Conservation (phyloP, 1,140 invertebrate genomes). For the Anoplolepis gracilipes region DNA sequence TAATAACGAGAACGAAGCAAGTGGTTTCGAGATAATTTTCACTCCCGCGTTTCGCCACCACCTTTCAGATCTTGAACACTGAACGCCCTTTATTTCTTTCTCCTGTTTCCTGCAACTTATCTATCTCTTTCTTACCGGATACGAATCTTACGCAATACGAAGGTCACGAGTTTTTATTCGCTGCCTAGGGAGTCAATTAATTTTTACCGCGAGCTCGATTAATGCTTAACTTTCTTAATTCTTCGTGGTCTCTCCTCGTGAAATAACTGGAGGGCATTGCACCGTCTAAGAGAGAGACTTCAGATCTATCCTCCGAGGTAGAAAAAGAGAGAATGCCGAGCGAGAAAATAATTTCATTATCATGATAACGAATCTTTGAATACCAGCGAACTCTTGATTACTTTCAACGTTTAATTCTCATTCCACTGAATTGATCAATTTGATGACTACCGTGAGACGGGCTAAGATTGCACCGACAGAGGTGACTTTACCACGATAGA, state of each 20-base stretch:
- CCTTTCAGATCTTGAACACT: constrained; percentile 16
- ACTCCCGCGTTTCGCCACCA: neutral
- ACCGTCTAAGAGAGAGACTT: constrained; percentile 45
- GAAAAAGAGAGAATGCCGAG: constrained; percentile 21
- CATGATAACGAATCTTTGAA: constrained; percentile 62
- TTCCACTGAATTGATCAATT: constrained; percentile 54
- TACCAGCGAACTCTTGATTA: constrained; percentile 56
- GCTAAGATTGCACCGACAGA: constrained; percentile 21
- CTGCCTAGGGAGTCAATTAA: constrained; percentile 47
- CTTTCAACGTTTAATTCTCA: constrained; percentile 57
- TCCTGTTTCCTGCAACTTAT: neutral
- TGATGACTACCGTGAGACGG: constrained; percentile 36
- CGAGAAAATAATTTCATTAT: constrained; percentile 65
- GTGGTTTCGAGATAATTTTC: constrained; percentile 54
- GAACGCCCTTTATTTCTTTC: constrained; percentile 40
- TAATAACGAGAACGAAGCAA: constrained; percentile 63
- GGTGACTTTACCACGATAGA: neutral
- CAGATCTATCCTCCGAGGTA: constrained; percentile 17
- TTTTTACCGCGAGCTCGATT: constrained; percentile 35
- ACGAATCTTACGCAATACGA: constrained; percentile 31
- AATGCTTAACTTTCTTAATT: constrained; percentile 50
- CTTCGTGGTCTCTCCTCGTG: constrained; percentile 1
- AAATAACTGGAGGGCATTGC: constrained; percentile 30
- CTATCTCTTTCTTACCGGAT: neutral
- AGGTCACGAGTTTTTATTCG: constrained; percentile 36